phyloP scores from a whole-genome alignment of 2,888 invertebrate species.

The Trimorus sp. region DNA sequence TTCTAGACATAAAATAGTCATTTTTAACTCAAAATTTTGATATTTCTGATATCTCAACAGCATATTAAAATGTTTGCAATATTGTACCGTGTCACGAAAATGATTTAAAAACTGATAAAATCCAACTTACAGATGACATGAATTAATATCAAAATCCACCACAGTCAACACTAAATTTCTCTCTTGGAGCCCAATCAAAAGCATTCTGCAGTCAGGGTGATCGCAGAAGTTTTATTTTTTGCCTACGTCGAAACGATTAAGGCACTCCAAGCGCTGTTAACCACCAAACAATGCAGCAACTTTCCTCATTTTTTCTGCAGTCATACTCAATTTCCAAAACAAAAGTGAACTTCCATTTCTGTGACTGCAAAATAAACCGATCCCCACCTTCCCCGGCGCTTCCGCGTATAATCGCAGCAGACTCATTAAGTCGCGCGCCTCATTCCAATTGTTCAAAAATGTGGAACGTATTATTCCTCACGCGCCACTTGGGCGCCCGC shows the following conservation, averaged over 20 bases:
- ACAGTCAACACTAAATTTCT: too few relatives aligned
- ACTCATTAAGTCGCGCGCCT: slow-evolving; percentile 29
- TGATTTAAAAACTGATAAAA: too few relatives aligned
- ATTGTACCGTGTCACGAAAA: too few relatives aligned
- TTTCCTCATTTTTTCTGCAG: slow-evolving; percentile 39
- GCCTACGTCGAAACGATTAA: slow-evolving; percentile 8
- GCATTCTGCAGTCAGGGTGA: too few relatives aligned
- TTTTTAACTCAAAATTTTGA: too few relatives aligned
- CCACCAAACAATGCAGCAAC: slow-evolving; percentile 22
- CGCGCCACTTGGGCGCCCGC: slow-evolving; percentile 52
- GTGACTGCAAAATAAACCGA: slow-evolving; percentile 26
- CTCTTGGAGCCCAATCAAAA: too few relatives aligned
- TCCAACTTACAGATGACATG: too few relatives aligned
- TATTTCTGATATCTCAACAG: too few relatives aligned
- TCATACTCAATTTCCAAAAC: slow-evolving; percentile 49
- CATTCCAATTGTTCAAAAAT: slow-evolving; percentile 62
- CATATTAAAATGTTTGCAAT: too few relatives aligned
- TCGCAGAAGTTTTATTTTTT: too few relatives aligned
- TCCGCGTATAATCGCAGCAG: slow-evolving; percentile 21
- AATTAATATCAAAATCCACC: too few relatives aligned
- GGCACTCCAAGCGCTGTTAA: slow-evolving; percentile 1
- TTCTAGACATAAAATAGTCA: too few relatives aligned
- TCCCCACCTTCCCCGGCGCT: slow-evolving; percentile 22
- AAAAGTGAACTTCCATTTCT: slow-evolving; percentile 51
- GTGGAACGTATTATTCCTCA: slow-evolving; percentile 60